These are phyloP conservation scores for Miniopterus natalensis DNA, from an alignment of 2,113 vertebrate species.

Conservation along the genomic window DNA sequence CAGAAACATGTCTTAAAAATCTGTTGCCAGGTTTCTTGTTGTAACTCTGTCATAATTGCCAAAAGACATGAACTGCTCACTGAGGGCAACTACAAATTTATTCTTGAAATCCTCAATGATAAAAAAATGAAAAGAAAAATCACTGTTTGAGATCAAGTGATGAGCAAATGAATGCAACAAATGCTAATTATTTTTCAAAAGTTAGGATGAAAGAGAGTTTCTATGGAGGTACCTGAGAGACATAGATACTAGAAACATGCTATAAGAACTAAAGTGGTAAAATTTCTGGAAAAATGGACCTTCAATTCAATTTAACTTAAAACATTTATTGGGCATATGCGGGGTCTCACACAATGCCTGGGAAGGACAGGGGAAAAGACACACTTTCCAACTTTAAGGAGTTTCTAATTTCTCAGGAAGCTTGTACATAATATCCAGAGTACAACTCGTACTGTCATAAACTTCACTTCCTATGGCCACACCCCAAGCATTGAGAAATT, in stretches of 20 bases:
- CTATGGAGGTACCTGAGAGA: not conserved
- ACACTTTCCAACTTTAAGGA: not conserved
- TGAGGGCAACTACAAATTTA: not conserved
- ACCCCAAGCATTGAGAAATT: not conserved
- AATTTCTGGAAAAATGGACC: not conserved
- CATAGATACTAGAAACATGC: not conserved
- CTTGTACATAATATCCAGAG: not conserved
- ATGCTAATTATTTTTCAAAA: not conserved
- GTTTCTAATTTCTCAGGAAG: not conserved
- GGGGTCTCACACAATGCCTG: not conserved
- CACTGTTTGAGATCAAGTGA: not conserved
- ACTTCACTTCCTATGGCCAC: not conserved
- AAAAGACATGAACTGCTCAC: not conserved
- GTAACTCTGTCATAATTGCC: slow-evolving; percentile 39
- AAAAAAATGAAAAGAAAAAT: not conserved
- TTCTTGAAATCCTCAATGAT: not conserved
- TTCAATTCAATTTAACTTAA: not conserved
- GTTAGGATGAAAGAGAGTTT: not conserved
- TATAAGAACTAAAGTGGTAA: not conserved
- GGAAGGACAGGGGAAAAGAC: not conserved
- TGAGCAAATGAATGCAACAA: not conserved
- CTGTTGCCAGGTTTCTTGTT: slow-evolving; percentile 58
- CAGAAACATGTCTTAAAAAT: slow-evolving; percentile 69
- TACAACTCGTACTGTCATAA: not conserved
- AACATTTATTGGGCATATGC: not conserved